These are phyloP conservation scores for Camponotus vicinus DNA, from an alignment of 1,140 invertebrate genomes.

Conservation along the genomic window DNA sequence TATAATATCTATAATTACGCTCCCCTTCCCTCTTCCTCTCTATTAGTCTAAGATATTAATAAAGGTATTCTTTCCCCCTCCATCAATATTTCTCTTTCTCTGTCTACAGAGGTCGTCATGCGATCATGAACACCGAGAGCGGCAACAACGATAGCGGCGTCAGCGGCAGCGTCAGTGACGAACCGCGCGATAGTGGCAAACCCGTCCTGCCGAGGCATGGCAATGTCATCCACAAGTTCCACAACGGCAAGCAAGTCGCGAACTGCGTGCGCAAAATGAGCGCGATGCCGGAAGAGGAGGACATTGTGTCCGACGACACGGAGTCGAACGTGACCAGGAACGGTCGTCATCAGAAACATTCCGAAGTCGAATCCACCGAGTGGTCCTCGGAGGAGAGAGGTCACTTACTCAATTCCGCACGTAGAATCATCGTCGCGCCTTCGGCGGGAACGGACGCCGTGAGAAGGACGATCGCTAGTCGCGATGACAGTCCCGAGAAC, in stretches of 20 bases:
- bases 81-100: slow-evolving; percentile 28
- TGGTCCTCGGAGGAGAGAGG: slow-evolving; percentile 78
- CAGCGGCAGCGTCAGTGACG: slow-evolving; percentile 48
- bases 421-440: slow-evolving; percentile 69
- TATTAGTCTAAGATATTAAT: not conserved
- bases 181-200: slow-evolving; percentile 36
- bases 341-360: slow-evolving; percentile 50
- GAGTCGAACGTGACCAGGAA: slow-evolving; percentile 73
- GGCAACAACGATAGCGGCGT: slow-evolving; percentile 54
- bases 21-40: too few relatives aligned
- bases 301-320: slow-evolving; percentile 76
- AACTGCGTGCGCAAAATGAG: slow-evolving; percentile 80
- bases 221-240: slow-evolving; percentile 54
- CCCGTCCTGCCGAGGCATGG: slow-evolving; percentile 38
- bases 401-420: slow-evolving; percentile 70
- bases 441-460: slow-evolving; percentile 51
- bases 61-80: not conserved
- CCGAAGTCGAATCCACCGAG: slow-evolving; percentile 73
- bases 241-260: slow-evolving; percentile 56
- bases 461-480: slow-evolving; percentile 45
- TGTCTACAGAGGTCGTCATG: slow-evolving; percentile 64
- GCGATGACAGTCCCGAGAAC: slow-evolving; percentile 74
- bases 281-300: slow-evolving; percentile 82
- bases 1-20: too few relatives aligned
- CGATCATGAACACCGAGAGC: slow-evolving; percentile 69